Base-by-base conservation (phyloP, 2,797 vertebrate species). In the Artibeus lituratus region DNA sequence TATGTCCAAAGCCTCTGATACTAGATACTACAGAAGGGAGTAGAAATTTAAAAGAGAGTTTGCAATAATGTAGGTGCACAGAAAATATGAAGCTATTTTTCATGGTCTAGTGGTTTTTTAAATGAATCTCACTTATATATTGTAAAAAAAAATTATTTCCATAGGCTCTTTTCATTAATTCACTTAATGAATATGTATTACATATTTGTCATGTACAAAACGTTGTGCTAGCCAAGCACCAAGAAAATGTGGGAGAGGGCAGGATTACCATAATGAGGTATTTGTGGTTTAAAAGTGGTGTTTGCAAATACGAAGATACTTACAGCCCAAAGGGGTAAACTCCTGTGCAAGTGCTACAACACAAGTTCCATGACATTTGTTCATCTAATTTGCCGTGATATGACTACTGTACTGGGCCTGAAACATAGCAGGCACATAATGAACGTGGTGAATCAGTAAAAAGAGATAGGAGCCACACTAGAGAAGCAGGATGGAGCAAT, bases 31-130 rank as follows among this genome's bases (percentile, higher is more conserved):
- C 74, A 73, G 14, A 81, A 44, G 5, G 1, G 7, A 51, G 37
- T 32, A 94, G 47, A 96, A 90, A 92, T 87, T 81, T 81, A 14
- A 78, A 87, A 72, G 21, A 22, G 42, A 26, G 24, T 15, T 76
- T 59, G 24, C 47, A 90, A 69, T 90, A 87, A 44, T 62, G 21
- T 26, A 94, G 29, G 26, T 39, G 9, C 47, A 29, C 18, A 85
- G 26, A 49, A 91, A n/a, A 92, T 32, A 83, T 16, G 24, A 87
- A 88, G 44, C n/a, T 77, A 62, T 95, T 94, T 94, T 91, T 95
- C 70, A 78, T 91, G 42, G n/a, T 49, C 70, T 70, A 82, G 55
- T 83, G 32, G 8, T 44, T 87, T 95, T 80, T 69, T 65, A 74
- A 83, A 57, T 49, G 67, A 93, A 85, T 94, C 44, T 93, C 89